A percentile compares a stretch with the other conserved stretches of the same genome.
Evolutionary conservation across 2,888 invertebrate species (phyloP).

Genomic region (Uloborus plumipes): DNA sequence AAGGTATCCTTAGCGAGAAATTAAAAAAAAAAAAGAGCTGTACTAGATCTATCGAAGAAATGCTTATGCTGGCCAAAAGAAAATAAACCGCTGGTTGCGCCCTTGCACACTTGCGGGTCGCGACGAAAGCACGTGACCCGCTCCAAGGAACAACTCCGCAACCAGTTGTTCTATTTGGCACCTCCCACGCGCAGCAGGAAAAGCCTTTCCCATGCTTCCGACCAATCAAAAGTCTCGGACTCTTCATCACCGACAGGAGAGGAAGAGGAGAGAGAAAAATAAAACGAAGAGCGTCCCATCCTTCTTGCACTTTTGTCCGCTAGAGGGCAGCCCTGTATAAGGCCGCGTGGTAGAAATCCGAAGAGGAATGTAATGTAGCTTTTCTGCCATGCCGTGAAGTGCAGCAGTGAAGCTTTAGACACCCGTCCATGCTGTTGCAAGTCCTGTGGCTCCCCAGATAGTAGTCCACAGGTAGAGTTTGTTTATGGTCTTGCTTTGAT

Average conservation of each 20-base stretch:
- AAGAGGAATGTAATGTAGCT: slow-evolving; percentile 40
- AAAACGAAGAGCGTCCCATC: slow-evolving; percentile 25
- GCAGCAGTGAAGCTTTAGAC: slow-evolving; percentile 45
- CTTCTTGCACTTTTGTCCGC: slow-evolving; percentile 31
- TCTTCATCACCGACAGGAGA: neutral
- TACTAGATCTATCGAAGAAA: no score
- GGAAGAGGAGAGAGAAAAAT: slow-evolving; percentile 9
- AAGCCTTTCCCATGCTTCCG: slow-evolving; percentile 13
- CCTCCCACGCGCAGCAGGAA: slow-evolving; percentile 32
- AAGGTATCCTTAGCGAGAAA: no score
- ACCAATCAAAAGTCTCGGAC: slow-evolving; percentile 39
- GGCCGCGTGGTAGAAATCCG: slow-evolving; percentile 27
- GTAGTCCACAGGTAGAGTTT: slow-evolving; percentile 24
- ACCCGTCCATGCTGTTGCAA: slow-evolving; percentile 48
- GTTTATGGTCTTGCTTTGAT: no score
- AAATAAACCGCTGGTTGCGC: no score
- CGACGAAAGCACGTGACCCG: no score
- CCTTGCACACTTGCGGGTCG: no score
- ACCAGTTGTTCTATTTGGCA: slow-evolving; percentile 52
- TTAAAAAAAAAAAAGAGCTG: no score
- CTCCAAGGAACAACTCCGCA: slow-evolving; percentile 14
- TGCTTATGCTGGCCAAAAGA: no score
- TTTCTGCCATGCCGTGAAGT: slow-evolving; percentile 45
- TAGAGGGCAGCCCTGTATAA: slow-evolving; percentile 51
- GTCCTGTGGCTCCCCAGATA: slow-evolving; percentile 9